These are phyloP conservation scores for Delia radicum DNA, from an alignment of 1,140 invertebrate species.

Conservation along the genomic window DNA sequence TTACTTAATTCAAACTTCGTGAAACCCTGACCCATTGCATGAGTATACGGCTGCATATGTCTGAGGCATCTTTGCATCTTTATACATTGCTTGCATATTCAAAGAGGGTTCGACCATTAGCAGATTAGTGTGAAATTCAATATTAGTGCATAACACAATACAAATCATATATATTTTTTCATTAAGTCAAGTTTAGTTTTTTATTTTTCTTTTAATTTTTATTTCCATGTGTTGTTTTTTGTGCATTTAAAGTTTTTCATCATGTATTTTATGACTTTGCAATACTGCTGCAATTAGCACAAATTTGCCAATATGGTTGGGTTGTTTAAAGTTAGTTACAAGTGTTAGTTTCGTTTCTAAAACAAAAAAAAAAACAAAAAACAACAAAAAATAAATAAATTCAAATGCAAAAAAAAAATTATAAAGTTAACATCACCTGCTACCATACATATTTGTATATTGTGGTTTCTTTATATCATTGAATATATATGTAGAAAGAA, in stretches of 20 bases:
- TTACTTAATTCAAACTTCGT: no score
- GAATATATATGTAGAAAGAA: neutral
- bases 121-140: constrained; percentile 19
- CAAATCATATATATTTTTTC: neutral
- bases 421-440: constrained; percentile 3
- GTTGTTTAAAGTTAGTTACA: constrained; percentile 3
- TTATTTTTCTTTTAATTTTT: no score
- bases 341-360: neutral
- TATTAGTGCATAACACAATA: constrained; percentile 12
- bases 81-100: neutral
- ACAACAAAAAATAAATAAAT: neutral
- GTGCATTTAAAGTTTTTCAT: neutral
- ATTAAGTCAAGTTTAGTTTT: neutral
- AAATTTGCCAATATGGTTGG: constrained; percentile 14
- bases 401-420: neutral
- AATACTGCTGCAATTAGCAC: constrained; percentile 18
- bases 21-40: no score
- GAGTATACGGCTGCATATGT: no score
- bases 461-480: constrained; percentile 15
- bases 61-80: no score
- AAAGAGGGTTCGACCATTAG: constrained; percentile 16
- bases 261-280: constrained; percentile 15
- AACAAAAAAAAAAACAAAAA: neutral
- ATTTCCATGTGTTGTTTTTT: neutral
- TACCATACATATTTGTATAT: constrained; percentile 19